Evolutionary conservation across 2,797 vertebrate genomes (phyloP), one percentile per base, ranked within the genome.

Genomic region (Liasis olivaceus): DNA sequence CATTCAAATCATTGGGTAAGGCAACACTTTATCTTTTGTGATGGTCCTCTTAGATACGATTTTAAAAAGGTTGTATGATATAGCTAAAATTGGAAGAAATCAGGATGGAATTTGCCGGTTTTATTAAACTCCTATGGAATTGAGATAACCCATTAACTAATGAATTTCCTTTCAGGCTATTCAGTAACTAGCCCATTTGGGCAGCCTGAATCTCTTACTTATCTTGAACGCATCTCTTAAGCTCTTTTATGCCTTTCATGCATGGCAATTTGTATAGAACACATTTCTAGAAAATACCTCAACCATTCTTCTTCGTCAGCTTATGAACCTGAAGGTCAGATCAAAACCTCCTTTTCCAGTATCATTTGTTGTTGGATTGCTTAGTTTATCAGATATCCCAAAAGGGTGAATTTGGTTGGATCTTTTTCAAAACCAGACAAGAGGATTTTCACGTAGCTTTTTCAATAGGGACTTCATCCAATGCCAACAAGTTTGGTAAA

Each of bases 261-360:
- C 95, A 95, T 94, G 64, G 90, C 28, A 91, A 86, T 87, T 90
- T 42, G 92, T 92, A 64, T n/a, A 89, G 89, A 93, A 58, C 56
- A 11, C 11, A 24, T 28, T 63, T 90, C 36, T 63, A 42, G 9
- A 90, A 60, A 90, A 72, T 17, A 26, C 59, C 7, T 63, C 26
- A n/a, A 85, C 92, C 94, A 64, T 92, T 85, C 84, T 95, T 93
- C 81, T 89, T 63, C 94, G 63, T 93, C 93, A 56, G 89, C 91
- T 94, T 93, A 54, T 95, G 69, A 92, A 92, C 86, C 89, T 89
- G 88, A 54, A 93, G 90, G 87, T 77, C 86, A 66, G 0, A 54
- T 36, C 51, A 58, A 28, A 89, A 31, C 3, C 14, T 60, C 56
- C 4, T 59, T 54, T 85, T 94, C 72, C 26, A 63, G 1, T 90